Evolutionary conservation across 2,113 vertebrate genomes (phyloP), one percentile per base, ranked within the genome.

Genomic region (Columbina picui): DNA sequence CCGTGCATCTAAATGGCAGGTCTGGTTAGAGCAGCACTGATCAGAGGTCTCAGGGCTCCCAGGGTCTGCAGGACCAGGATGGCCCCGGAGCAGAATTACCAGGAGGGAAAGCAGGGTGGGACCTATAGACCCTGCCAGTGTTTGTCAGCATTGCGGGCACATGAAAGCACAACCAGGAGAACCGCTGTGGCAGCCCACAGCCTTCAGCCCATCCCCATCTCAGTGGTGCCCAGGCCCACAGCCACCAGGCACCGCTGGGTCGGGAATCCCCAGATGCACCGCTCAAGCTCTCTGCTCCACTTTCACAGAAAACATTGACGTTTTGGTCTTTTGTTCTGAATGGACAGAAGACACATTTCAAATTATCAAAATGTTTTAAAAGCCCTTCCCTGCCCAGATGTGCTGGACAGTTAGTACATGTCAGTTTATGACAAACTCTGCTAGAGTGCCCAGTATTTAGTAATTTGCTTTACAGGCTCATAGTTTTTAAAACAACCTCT

Each of bases 321-420:
- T 83, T 89, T 64, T 2, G 1, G 16, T 34, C 12, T 38, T 70
- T 36, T 86, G 36, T 82, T 96, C 73, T n/a, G 12, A 76, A 76
- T 20, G 45, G 36, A 69, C 89, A 87, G 49, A 68, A 61, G 53
- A 21, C 60, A 76, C 25, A 88, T 90, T 83, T 93, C 27, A 80
- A 90, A 57, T 57, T 2, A 61, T 25, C 21, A 53, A n/a, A 68
- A 49, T 38, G 8, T 85, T 93, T 49, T 76, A 76, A 83, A 90
- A 93, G 74, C 23, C 27, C 6, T 68, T 52, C 27, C 41, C 49
- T 9, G 0, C 26, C 9, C 47, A 74, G n/a, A 29, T 2, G 7
- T 56, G 32, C 20, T 36, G 20, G 27, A 60, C 47, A 56, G 63
- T 60, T 2, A 0, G 26, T 83, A 68, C 3, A 1, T 70, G 25